Evolutionary conservation across 2,797 vertebrate genomes (phyloP).

Genomic region (Clamator glandarius): DNA sequence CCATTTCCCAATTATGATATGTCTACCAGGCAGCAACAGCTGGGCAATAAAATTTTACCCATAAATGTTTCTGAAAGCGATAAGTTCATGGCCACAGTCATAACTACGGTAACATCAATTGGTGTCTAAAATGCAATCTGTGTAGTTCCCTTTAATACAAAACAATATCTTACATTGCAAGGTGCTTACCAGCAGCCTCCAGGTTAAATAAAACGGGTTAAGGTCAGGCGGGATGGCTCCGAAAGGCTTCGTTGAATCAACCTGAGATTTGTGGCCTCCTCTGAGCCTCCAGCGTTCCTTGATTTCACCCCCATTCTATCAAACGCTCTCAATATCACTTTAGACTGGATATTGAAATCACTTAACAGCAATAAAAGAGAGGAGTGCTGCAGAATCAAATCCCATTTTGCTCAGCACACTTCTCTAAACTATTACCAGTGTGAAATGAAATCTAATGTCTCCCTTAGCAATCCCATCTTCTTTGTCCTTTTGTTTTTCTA

Average conservation of each 20-base stretch:
- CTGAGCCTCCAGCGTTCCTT: neutral
- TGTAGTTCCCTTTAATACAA: neutral
- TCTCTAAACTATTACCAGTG: constrained; percentile 55
- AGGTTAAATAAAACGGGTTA: constrained; percentile 37
- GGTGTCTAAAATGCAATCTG: constrained; percentile 42
- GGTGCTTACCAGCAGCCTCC: constrained; percentile 35
- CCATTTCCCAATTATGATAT: constrained; percentile 2
- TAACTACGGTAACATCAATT: constrained; percentile 11
- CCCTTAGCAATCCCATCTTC: constrained; percentile 50
- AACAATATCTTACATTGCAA: neutral
- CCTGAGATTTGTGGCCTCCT: constrained; percentile 26
- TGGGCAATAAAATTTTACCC: constrained; percentile 48
- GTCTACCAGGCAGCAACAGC: constrained; percentile 47
- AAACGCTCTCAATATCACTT: constrained; percentile 48
- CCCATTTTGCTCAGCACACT: constrained; percentile 41
- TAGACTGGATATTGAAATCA: constrained; percentile 56
- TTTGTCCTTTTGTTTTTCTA: constrained; percentile 47
- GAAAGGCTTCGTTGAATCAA: neutral
- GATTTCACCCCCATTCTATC: constrained; percentile 13
- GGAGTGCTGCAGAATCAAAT: constrained; percentile 47
- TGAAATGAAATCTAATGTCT: constrained; percentile 67
- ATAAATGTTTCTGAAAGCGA: neutral
- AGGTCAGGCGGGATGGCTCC: constrained; percentile 17
- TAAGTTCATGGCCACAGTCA: constrained; percentile 51
- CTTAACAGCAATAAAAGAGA: constrained; percentile 62